Percentiles rank a stretch among this genome's conserved stretches.
Conservation (phyloP, 1,140 invertebrate genomes). For the Lineus longissimus region DNA sequence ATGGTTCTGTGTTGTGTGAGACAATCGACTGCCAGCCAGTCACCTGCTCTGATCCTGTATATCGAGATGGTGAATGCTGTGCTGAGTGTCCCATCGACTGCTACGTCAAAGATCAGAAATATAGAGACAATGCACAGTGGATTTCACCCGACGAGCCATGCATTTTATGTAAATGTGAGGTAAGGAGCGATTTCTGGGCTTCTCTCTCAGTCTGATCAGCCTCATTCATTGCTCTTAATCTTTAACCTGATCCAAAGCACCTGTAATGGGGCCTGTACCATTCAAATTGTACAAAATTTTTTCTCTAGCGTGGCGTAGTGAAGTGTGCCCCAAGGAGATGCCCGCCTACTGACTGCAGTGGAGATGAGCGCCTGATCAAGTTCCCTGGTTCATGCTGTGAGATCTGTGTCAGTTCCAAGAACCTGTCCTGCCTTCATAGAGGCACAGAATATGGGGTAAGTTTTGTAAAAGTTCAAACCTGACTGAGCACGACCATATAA, state of each 20-base stretch:
- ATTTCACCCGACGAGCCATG: conserved; percentile 6
- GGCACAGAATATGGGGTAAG: conserved; percentile 38
- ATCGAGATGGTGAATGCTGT: conserved; percentile 31
- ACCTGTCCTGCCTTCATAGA: conserved; percentile 31
- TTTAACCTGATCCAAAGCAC: too few relatives aligned
- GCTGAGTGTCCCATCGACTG: conserved; percentile 25
- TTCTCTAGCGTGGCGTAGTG: conserved; percentile 62
- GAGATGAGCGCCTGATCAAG: conserved; percentile 63
- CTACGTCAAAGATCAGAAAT: conserved; percentile 12
- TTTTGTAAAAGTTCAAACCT: not conserved
- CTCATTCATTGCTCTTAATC: too few relatives aligned
- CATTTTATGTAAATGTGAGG: conserved; percentile 11
- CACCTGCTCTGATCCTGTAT: conserved; percentile 20
- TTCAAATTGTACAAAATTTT: not conserved
- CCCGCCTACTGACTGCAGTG: conserved; percentile 74
- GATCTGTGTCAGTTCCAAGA: conserved; percentile 36
- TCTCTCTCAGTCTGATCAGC: too few relatives aligned
- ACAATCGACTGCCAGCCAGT: conserved; percentile 14
- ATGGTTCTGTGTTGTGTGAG: conserved; percentile 11
- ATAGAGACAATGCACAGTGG: conserved; percentile 4
- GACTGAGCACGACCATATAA: too few relatives aligned
- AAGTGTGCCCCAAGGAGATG: conserved; percentile 75
- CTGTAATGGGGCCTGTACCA: too few relatives aligned
- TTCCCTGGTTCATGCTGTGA: conserved; percentile 72
- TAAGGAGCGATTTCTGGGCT: too few relatives aligned